Conservation (phyloP, 2,113 vertebrate genomes). For the Sceloporus tristichus region DNA sequence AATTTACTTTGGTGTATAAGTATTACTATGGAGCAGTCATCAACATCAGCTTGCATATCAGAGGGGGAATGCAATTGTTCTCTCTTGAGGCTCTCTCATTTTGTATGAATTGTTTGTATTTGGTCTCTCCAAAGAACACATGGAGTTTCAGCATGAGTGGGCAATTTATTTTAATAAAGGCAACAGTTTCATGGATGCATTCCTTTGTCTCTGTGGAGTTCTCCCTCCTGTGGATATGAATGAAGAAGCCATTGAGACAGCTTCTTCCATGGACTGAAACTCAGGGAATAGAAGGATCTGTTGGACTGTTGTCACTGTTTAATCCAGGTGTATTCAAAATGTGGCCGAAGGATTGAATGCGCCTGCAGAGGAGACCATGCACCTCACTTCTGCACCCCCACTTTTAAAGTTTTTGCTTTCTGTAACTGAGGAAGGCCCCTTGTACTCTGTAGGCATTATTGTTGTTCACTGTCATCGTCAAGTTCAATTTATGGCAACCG, state of each 20-base stretch:
- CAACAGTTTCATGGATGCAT: not conserved
- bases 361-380: not conserved
- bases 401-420: too few species aligned
- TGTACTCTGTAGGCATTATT: too few species aligned
- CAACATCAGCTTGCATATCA: not conserved
- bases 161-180: not conserved
- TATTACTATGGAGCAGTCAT: not conserved
- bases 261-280: not conserved
- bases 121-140: conserved; percentile 8
- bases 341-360: too few species aligned
- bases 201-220: not conserved
- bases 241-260: not conserved
- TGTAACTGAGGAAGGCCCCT: too few species aligned
- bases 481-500: too few species aligned
- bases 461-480: too few species aligned
- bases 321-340: not conserved
- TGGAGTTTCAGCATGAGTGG: conserved; percentile 3
- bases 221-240: not conserved
- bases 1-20: not conserved
- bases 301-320: not conserved
- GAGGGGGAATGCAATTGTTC: not conserved
- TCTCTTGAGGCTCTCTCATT: conserved; percentile 2
- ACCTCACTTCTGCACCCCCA: too few species aligned
- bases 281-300: not conserved
- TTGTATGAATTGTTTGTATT: not conserved